These are phyloP conservation scores for Pseudonaja textilis DNA, from an alignment of 2,113 vertebrate genomes.

Conservation along the genomic window DNA sequence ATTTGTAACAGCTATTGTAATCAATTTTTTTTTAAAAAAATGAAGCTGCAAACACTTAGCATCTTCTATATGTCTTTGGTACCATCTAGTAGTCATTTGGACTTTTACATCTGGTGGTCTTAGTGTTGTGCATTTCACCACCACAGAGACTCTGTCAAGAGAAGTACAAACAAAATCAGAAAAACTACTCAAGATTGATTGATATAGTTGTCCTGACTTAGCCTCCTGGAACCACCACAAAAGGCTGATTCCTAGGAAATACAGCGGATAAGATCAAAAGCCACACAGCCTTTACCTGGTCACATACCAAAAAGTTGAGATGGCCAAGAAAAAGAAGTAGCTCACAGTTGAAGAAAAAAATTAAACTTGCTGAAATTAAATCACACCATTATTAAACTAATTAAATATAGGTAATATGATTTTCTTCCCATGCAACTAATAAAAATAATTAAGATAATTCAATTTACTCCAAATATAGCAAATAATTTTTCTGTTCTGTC, in stretches of 20 bases:
- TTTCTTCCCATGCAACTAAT: not conserved
- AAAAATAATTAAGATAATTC: not conserved
- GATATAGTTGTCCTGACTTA: not conserved
- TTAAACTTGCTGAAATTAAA: not conserved
- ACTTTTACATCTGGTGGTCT: not conserved
- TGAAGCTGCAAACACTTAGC: not conserved
- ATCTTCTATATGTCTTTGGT: not conserved
- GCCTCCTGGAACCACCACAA: not conserved
- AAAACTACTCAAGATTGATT: not conserved
- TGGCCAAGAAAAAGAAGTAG: not conserved
- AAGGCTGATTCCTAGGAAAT: conserved; percentile 5
- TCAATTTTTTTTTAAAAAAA: not conserved
- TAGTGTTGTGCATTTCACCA: not conserved
- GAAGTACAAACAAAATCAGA: not conserved
- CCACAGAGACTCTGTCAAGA: not conserved
- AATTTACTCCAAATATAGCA: not conserved
- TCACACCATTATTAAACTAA: not conserved
- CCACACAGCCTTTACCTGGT: not conserved
- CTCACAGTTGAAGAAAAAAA: not conserved
- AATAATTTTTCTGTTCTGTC: not conserved
- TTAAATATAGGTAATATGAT: not conserved
- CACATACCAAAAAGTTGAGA: not conserved
- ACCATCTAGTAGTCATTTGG: not conserved
- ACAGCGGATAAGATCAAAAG: not conserved
- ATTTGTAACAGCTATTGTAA: not conserved